These are phyloP conservation scores for Volucella inflata DNA, from an alignment of 2,888 invertebrate genomes.

Conservation along the genomic window DNA sequence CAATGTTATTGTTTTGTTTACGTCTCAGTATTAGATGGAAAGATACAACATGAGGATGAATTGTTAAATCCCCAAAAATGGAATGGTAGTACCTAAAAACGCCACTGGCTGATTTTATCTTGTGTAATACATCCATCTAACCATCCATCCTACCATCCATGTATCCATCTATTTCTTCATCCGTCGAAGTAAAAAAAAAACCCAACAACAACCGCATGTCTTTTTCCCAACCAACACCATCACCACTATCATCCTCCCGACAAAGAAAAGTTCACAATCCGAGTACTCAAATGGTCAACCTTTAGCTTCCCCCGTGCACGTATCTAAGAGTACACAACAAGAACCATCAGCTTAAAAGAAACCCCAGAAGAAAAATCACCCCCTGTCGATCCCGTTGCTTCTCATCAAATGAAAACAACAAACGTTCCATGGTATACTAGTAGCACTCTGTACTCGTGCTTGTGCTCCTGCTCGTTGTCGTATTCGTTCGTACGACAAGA, in stretches of 20 bases:
- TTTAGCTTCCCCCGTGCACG: slow-evolving; percentile 23
- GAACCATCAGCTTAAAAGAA: neutral
- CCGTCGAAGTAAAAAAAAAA: slow-evolving; percentile 4
- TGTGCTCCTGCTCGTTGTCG: neutral
- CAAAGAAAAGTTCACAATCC: neutral
- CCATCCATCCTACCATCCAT: neutral
- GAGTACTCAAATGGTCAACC: slow-evolving; percentile 44
- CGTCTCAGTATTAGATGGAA: neutral
- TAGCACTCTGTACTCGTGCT: too few species aligned
- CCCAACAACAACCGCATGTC: slow-evolving; percentile 28
- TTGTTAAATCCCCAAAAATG: slow-evolving; percentile 1
- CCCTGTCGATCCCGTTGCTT: neutral
- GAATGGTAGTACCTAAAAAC: slow-evolving; percentile 30
- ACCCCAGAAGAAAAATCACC: neutral
- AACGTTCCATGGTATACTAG: neutral
- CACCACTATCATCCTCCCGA: too few species aligned
- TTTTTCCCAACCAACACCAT: slow-evolving; percentile 45
- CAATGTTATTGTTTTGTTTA: slow-evolving; percentile 3
- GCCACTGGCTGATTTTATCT: slow-evolving; percentile 31
- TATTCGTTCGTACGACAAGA: neutral
- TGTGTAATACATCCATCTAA: slow-evolving; percentile 22
- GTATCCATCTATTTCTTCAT: neutral
- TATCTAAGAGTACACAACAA: slow-evolving; percentile 19
- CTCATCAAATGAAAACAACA: slow-evolving; percentile 37
- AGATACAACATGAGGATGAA: neutral